phyloP scores from a whole-genome alignment of 2,113 vertebrate genomes.

The Sorex fumeus region DNA sequence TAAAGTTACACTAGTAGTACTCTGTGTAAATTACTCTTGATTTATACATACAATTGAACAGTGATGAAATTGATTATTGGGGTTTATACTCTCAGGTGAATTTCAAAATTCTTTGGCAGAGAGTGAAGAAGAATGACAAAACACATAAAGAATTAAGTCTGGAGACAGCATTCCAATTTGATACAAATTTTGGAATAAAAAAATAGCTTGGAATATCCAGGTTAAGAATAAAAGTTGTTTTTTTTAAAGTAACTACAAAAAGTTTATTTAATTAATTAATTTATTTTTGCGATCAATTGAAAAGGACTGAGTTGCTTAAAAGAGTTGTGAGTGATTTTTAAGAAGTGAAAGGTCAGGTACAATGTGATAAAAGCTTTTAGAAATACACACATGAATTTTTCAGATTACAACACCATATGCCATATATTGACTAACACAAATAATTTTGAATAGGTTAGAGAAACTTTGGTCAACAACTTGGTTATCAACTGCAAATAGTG shows the following conservation, averaged over 20 bases:
- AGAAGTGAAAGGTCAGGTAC: constrained; percentile 68
- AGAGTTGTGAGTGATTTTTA: constrained; percentile 16
- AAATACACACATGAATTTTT: constrained; percentile 60
- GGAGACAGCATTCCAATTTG: not conserved
- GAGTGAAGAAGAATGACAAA: not conserved
- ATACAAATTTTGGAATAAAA: constrained; percentile 20
- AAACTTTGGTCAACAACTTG: constrained; percentile 42
- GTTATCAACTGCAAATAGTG: constrained; percentile 34
- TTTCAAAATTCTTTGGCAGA: constrained; percentile 22
- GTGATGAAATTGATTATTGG: not conserved
- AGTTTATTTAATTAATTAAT: not conserved
- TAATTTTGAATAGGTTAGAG: constrained; percentile 29
- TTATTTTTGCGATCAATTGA: constrained; percentile 35
- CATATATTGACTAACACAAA: constrained; percentile 56
- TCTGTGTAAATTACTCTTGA: not conserved
- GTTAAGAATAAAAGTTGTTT: not conserved
- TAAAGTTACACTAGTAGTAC: not conserved
- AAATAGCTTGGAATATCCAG: not conserved
- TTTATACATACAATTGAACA: not conserved
- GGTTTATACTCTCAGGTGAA: not conserved
- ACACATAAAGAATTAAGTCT: not conserved
- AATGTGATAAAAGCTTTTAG: constrained; percentile 77
- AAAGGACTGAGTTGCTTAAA: constrained; percentile 54
- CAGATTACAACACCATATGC: not conserved
- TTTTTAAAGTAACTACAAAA: constrained; percentile 9